Percentiles rank a stretch among this genome's conserved stretches.
Evolutionary conservation across 2,888 invertebrate species (phyloP).

Genomic region (Acanthosepion esculentum): DNA sequence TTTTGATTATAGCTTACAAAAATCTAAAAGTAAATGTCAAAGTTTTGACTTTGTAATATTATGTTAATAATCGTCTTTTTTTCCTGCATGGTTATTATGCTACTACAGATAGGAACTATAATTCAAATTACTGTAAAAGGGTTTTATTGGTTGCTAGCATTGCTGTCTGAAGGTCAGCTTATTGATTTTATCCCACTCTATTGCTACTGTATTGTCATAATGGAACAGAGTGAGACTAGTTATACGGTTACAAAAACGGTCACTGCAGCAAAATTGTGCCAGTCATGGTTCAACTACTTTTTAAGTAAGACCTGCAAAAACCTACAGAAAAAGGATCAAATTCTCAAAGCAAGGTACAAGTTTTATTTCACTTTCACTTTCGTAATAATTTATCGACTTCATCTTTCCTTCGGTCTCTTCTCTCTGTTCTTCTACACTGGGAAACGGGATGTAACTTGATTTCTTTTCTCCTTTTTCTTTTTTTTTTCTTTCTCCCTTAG

Average conservation of each 20-base stretch:
- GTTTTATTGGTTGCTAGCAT: slow-evolving; percentile 13
- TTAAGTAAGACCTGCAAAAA: not conserved
- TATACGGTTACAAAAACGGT: not conserved
- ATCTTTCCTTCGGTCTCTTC: not conserved
- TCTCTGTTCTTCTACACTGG: not conserved
- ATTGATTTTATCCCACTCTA: not conserved
- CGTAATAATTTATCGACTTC: not conserved
- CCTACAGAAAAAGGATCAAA: not conserved
- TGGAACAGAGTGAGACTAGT: not conserved
- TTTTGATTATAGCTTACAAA: not conserved
- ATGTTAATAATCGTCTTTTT: not conserved
- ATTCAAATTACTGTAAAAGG: slow-evolving; percentile 22
- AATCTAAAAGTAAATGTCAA: not conserved
- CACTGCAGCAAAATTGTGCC: not conserved
- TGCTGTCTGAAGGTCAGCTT: not conserved
- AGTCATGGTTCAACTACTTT: not conserved
- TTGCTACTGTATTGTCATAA: not conserved
- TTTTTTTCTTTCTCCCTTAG: too few relatives aligned
- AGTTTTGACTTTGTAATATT: not conserved
- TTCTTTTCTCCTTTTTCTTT: too few relatives aligned
- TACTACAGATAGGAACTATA: not conserved
- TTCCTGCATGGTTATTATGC: not conserved
- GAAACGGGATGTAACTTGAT: not conserved
- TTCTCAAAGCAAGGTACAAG: not conserved
- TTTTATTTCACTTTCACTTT: not conserved